These are phyloP conservation scores for Hedychridium roseum DNA, from an alignment of 2,888 invertebrate species.

Conservation along the genomic window DNA sequence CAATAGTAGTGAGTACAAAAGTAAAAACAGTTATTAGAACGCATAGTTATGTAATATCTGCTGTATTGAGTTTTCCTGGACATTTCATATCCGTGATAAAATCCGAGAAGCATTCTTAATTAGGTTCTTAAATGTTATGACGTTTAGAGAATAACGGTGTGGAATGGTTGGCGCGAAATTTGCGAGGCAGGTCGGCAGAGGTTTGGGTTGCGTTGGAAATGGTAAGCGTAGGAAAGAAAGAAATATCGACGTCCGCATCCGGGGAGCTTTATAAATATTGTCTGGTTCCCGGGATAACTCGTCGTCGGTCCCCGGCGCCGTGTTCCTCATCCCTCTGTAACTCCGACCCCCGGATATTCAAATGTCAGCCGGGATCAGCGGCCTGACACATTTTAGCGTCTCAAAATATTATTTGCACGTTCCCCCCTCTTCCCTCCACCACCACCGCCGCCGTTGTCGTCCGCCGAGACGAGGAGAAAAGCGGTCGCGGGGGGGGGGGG, in stretches of 20 bases:
- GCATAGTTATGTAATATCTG: too few relatives aligned
- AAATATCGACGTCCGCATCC: slow-evolving; percentile 39
- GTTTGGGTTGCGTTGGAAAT: too few relatives aligned
- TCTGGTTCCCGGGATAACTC: slow-evolving; percentile 32
- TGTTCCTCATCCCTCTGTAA: slow-evolving; percentile 2
- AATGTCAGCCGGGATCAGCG: slow-evolving; percentile 62
- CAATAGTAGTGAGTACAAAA: too few relatives aligned
- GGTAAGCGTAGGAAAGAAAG: too few relatives aligned
- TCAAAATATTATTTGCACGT: slow-evolving; percentile 61
- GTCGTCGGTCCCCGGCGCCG: slow-evolving; percentile 15
- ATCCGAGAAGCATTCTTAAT: too few relatives aligned
- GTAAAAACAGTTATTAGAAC: too few relatives aligned
- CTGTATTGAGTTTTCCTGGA: too few relatives aligned
- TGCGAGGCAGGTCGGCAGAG: too few relatives aligned
- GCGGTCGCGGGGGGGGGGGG: background rate
- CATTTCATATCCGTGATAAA: too few relatives aligned
- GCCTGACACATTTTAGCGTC: slow-evolving; percentile 63
- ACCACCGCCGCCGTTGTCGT: background rate
- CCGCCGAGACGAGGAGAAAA: slow-evolving; percentile 1
- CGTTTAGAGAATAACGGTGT: too few relatives aligned
- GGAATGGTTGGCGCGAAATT: too few relatives aligned
- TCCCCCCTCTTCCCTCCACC: slow-evolving; percentile 21
- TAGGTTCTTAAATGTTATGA: too few relatives aligned
- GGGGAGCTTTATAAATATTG: slow-evolving; percentile 53
- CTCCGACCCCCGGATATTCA: slow-evolving; percentile 53